Evolutionary conservation across 2,113 vertebrate species (phyloP), one percentile per base, ranked within the genome.

Genomic region (Fulica atra): DNA sequence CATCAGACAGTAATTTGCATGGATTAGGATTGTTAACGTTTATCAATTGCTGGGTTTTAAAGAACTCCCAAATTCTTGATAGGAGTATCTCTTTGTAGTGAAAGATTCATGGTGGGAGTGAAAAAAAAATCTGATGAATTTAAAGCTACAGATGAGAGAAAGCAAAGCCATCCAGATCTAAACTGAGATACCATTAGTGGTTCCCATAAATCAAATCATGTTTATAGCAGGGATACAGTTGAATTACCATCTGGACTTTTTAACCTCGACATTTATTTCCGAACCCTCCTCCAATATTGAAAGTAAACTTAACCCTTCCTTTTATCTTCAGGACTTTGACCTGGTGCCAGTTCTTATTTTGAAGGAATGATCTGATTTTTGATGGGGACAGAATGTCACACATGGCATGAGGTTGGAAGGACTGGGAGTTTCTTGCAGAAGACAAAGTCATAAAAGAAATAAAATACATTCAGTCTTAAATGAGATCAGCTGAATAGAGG

Each of bases 211-310:
- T 98, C 98, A 98, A 96, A 96, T 95, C 92, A 79, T 98, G 98
- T 98, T 98, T 98, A 98, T 98, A 98, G 97, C 94, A 88, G 96
- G 98, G 98, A 98, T 98, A 98, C 98, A 98, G 98, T 97, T 98
- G 98, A 98, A 98, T 98, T 98, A 98, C 98, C 98, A 98, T 98
- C 98, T 98, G 98, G 98, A 98, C 98, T 98, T 98, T 98, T 98
- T 98, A 98, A 98, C 98, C 98, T 98, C 92, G 97, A 98, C 98
- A 98, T 98, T 98, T 98, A 98, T 98, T 98, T 98, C 97, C 96
- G 88, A 98, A 96, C 96, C 97, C 81, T 98, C 95, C 97, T 94
- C 92, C 97, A 89, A 97, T 98, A 98, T 96, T 98, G 97, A 97
- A 97, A 98, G 98, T 95, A 98, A 97, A 98, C 96, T 98, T 98